A percentile compares a stretch with the other conserved stretches of the same genome.
Evolutionary conservation across 2,888 invertebrate genomes (phyloP).

Genomic region (Temnothorax rugatulus): DNA sequence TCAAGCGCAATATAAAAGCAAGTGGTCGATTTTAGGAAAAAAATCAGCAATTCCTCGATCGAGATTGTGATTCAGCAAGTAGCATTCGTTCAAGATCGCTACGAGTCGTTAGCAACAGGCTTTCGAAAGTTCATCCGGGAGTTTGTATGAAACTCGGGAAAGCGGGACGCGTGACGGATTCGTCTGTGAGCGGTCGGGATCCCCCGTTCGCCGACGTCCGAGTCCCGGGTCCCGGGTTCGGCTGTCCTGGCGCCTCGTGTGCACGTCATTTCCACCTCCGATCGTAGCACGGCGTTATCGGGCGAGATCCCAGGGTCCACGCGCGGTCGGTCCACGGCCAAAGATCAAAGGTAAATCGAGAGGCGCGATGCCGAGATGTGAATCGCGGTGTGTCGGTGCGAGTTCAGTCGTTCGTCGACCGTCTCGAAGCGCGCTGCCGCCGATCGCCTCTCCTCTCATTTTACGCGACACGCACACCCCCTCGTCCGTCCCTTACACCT

Average conservation of each 20-base stretch:
- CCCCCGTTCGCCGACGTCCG: background rate
- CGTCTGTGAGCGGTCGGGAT: background rate
- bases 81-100: background rate
- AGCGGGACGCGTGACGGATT: background rate
- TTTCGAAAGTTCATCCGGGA: background rate
- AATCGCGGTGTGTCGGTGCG: conserved; percentile 43
- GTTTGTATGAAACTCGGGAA: background rate
- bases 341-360: conserved; percentile 74
- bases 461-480: background rate
- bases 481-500: conserved; percentile 39
- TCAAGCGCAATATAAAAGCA: background rate
- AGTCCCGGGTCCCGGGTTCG: background rate
- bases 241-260: background rate
- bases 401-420: conserved; percentile 71
- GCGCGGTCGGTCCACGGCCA: conserved; percentile 59
- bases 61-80: background rate
- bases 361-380: conserved; percentile 2
- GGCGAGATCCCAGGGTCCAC: conserved; percentile 7
- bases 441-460: conserved; percentile 42
- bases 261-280: background rate
- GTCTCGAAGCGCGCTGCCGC: conserved; percentile 50
- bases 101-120: background rate
- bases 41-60: background rate
- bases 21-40: background rate
- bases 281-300: conserved; percentile 21